These are phyloP conservation scores for Mus spicilegus DNA, from an alignment of 2,113 vertebrate genomes.

Conservation along the genomic window DNA sequence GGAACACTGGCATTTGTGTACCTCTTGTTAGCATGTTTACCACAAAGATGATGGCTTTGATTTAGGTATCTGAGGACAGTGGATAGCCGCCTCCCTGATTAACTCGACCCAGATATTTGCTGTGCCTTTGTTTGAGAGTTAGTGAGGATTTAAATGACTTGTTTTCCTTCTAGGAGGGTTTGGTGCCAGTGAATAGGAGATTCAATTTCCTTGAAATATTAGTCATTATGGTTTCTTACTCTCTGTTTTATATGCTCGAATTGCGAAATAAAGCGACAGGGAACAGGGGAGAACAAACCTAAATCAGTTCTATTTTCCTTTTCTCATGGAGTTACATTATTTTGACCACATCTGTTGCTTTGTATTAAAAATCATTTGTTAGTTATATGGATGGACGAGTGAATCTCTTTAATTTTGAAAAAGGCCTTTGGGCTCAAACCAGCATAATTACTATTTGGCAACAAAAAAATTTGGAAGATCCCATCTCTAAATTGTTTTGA, in stretches of 20 bases:
- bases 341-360: slow-evolving; percentile 44
- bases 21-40: background rate
- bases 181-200: background rate
- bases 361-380: slow-evolving; percentile 55
- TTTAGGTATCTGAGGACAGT: background rate
- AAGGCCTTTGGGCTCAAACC: slow-evolving; percentile 43
- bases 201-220: slow-evolving; percentile 6
- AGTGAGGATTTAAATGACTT: background rate
- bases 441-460: slow-evolving; percentile 37
- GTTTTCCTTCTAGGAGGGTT: background rate
- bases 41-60: background rate
- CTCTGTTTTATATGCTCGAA: slow-evolving; percentile 28
- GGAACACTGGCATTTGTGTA: background rate
- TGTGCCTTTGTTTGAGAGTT: background rate
- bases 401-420: slow-evolving; percentile 67
- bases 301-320: slow-evolving; percentile 25
- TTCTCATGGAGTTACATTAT: slow-evolving; percentile 3
- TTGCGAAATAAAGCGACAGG: slow-evolving; percentile 5
- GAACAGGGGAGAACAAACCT: background rate
- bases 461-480: slow-evolving; percentile 35
- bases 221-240: slow-evolving; percentile 41
- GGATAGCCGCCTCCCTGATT: background rate
- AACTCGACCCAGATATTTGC: background rate
- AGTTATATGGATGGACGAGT: slow-evolving; percentile 27
- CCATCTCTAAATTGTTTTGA: slow-evolving; percentile 29